Evolutionary conservation across 92 coral and sea anemone genomes (phyloP).

Genomic region (Palythoa heliodiscus): DNA sequence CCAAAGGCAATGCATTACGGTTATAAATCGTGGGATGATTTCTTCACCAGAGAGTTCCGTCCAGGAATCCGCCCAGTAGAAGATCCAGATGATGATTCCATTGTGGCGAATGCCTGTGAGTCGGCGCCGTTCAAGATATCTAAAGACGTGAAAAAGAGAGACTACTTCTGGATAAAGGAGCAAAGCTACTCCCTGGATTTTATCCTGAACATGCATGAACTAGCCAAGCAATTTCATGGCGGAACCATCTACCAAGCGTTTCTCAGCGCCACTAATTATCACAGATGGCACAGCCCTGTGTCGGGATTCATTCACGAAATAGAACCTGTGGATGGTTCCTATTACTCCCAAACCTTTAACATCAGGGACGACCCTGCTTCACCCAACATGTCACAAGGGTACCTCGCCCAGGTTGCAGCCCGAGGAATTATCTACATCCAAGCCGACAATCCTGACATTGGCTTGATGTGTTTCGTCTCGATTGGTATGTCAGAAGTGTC

Average conservation of each 20-base stretch:
- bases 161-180: slow-evolving; percentile 58
- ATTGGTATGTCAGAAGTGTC: slow-evolving; percentile 73
- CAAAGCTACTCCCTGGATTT: slow-evolving; percentile 66
- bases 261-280: slow-evolving; percentile 68
- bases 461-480: slow-evolving; percentile 68
- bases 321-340: slow-evolving; percentile 69
- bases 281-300: slow-evolving; percentile 82
- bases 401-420: slow-evolving; percentile 63
- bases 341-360: slow-evolving; percentile 55
- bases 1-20: slow-evolving; percentile 50
- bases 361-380: slow-evolving; percentile 60
- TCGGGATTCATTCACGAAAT: slow-evolving; percentile 56
- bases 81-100: slow-evolving; percentile 53
- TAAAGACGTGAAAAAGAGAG: slow-evolving; percentile 42
- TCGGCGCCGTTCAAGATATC: slow-evolving; percentile 65
- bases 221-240: slow-evolving; percentile 62
- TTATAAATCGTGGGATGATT: slow-evolving; percentile 70
- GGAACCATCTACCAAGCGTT: slow-evolving; percentile 75
- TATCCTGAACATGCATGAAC: slow-evolving; percentile 53
- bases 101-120: slow-evolving; percentile 74
- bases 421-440: slow-evolving; percentile 62
- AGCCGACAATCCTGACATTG: slow-evolving; percentile 62
- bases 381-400: slow-evolving; percentile 65
- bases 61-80: slow-evolving; percentile 65
- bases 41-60: slow-evolving; percentile 68